Evolutionary conservation across 1,140 invertebrate genomes (phyloP).

Genomic region (Tyrophagus putrescentiae): DNA sequence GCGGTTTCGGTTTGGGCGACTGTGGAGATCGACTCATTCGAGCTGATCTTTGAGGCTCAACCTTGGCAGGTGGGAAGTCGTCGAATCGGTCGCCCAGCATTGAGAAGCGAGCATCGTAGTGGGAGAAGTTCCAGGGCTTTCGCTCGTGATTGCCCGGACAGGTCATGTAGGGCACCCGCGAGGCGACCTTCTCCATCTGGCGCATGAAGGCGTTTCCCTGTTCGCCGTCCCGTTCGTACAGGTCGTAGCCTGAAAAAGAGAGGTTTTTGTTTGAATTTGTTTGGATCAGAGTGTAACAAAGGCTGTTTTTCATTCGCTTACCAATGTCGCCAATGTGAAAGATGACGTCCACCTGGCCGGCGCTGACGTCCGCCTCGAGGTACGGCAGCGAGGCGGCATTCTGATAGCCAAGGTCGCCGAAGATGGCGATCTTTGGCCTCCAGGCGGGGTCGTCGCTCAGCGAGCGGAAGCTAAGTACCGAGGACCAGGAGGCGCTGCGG

Average conservation of each 20-base stretch:
- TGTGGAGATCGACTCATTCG: constrained; percentile 43
- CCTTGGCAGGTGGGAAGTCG: too few relatives aligned
- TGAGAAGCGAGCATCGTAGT: constrained; percentile 61
- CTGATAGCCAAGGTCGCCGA: constrained; percentile 75
- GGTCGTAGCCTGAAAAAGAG: not conserved
- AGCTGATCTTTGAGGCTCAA: constrained; percentile 25
- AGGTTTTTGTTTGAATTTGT: not conserved
- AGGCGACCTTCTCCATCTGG: constrained; percentile 68
- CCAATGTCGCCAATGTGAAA: constrained; percentile 45
- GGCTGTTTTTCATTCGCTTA: constrained; percentile 77
- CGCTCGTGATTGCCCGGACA: constrained; percentile 79
- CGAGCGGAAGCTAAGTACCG: constrained; percentile 33
- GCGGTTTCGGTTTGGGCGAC: constrained; percentile 29
- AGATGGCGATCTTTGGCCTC: constrained; percentile 51
- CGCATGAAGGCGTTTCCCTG: constrained; percentile 74
- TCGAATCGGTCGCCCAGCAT: constrained; percentile 27
- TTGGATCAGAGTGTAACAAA: constrained; percentile 25
- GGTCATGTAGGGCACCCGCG: constrained; percentile 77
- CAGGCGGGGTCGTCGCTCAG: constrained; percentile 32
- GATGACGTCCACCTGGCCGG: constrained; percentile 38
- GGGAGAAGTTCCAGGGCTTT: constrained; percentile 68
- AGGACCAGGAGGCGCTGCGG: constrained; percentile 35
- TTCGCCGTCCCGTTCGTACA: constrained; percentile 44
- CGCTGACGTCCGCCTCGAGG: constrained; percentile 35
- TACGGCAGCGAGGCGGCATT: constrained; percentile 52